A percentile compares a stretch with the other conserved stretches of the same genome.
Evolutionary conservation across 2,797 vertebrate species (phyloP).

Genomic region (Dendrocincla tyrannina): DNA sequence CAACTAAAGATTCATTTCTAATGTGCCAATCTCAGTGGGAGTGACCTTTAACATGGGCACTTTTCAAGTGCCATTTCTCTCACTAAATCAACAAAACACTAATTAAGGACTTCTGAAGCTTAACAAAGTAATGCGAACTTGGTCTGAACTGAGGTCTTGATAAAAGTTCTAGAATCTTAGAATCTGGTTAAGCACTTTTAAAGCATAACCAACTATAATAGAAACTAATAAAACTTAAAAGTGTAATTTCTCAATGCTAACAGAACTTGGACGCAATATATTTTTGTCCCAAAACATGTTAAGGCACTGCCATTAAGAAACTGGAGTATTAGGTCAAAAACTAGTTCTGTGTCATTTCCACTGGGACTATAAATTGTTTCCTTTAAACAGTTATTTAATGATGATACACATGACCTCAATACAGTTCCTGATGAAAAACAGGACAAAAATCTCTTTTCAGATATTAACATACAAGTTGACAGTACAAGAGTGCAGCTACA

Average conservation of each 20-base stretch:
- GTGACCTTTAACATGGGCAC: background rate
- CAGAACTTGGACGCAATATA: background rate
- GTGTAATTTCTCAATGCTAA: background rate
- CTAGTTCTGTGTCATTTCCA: background rate
- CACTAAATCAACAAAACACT: background rate
- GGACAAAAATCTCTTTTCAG: background rate
- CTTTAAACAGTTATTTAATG: slow-evolving; percentile 6
- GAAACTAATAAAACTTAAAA: background rate
- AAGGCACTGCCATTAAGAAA: background rate
- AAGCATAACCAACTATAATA: background rate
- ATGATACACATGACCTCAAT: background rate
- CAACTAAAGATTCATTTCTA: background rate
- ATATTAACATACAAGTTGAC: background rate
- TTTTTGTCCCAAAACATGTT: background rate
- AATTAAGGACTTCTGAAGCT: background rate
- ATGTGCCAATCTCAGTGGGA: background rate
- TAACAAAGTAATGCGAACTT: background rate
- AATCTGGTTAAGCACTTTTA: background rate
- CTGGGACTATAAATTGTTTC: background rate
- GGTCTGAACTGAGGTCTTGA: background rate
- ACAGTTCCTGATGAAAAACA: background rate
- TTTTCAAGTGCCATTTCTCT: background rate
- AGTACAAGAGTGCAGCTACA: background rate
- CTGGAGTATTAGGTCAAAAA: background rate
- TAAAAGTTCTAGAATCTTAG: background rate